These are phyloP conservation scores for Ornithoptera priamus DNA, from an alignment of 2,888 invertebrate species.

Conservation along the genomic window DNA sequence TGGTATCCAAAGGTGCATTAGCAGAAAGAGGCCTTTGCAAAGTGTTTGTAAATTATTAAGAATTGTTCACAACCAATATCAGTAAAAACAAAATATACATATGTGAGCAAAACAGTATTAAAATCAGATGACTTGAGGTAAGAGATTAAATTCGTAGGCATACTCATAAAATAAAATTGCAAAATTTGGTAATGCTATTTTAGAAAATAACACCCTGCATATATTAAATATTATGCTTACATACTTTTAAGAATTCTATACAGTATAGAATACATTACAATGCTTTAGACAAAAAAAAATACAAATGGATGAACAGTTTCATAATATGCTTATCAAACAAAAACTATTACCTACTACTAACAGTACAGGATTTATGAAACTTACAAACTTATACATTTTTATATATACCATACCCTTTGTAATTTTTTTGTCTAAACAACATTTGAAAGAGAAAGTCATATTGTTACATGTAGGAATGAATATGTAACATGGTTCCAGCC, in stretches of 20 bases:
- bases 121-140: constrained; percentile 1
- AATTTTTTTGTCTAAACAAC: constrained; percentile 9
- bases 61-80: constrained; percentile 30
- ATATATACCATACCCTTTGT: neutral
- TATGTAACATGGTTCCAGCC: constrained; percentile 27
- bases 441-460: constrained; percentile 3
- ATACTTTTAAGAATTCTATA: constrained; percentile 6
- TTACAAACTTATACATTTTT: neutral
- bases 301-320: neutral
- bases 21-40: neutral
- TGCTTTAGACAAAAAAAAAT: constrained; percentile 17
- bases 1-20: constrained; percentile 38
- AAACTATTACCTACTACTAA: neutral
- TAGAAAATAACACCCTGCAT: constrained; percentile 26
- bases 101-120: constrained; percentile 1
- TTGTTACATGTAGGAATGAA: constrained; percentile 20
- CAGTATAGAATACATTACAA: constrained; percentile 2
- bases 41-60: constrained; percentile 19
- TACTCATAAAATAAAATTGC: neutral
- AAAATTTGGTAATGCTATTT: constrained; percentile 18
- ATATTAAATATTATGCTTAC: constrained; percentile 19
- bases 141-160: constrained; percentile 5
- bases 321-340: constrained; percentile 4
- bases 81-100: constrained; percentile 9
- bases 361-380: too few species aligned